A percentile compares a stretch with the other conserved stretches of the same genome.
Conservation (phyloP, 2,113 vertebrate species). For the Tylochromis polylepis region DNA sequence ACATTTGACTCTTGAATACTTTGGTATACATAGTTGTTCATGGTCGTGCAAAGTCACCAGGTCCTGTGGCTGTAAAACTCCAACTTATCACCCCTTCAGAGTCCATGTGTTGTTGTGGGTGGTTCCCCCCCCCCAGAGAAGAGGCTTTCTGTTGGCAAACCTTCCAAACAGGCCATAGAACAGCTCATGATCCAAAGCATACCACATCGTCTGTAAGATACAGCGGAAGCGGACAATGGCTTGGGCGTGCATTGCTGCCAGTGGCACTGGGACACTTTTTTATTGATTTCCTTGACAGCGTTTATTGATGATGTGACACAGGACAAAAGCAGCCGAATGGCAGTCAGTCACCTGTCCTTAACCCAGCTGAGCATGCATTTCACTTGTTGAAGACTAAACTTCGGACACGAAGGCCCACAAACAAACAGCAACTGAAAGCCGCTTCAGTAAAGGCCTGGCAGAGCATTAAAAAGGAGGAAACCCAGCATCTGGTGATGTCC, state of each 20-base stretch:
- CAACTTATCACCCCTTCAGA: background rate
- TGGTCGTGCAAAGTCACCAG: background rate
- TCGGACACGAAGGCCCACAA: background rate
- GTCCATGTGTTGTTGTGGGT: background rate
- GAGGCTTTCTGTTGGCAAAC: background rate
- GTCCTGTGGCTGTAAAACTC: background rate
- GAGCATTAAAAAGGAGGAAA: background rate
- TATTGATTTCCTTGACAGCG: background rate
- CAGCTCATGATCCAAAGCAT: background rate
- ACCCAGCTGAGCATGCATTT: background rate
- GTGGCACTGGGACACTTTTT: background rate
- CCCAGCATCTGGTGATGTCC: background rate
- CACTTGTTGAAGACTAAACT: background rate
- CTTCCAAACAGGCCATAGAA: background rate
- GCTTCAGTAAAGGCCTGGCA: background rate
- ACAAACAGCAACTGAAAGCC: background rate
- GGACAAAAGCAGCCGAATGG: background rate
- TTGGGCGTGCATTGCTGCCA: no score
- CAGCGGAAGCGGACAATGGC: background rate
- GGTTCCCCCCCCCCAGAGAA: no score
- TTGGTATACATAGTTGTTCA: no score
- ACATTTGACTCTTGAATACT: background rate
- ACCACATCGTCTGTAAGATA: background rate
- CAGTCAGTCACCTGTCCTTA: background rate
- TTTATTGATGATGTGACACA: background rate